A percentile compares a stretch with the other conserved stretches of the same genome.
phyloP scores from a whole-genome alignment of 1,140 invertebrate genomes.

The Caenorhabditis remanei region DNA sequence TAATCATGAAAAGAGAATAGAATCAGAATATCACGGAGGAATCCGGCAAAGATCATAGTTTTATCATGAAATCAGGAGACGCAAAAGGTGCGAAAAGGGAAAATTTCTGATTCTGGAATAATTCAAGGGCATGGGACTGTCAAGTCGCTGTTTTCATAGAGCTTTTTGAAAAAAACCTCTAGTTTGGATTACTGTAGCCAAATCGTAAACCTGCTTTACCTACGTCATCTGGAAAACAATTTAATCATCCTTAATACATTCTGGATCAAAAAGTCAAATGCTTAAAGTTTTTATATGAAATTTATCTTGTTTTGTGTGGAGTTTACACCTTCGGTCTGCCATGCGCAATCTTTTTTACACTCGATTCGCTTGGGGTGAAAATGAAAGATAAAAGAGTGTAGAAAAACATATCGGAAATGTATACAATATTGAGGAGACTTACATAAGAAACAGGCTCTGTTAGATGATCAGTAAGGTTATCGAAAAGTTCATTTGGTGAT shows the following conservation, averaged over 20 bases:
- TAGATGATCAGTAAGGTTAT: slow-evolving; percentile 7
- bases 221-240: no score
- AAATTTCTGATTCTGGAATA: background rate
- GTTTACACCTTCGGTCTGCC: background rate
- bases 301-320: slow-evolving; percentile 9
- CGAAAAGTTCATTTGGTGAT: slow-evolving; percentile 16
- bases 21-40: background rate
- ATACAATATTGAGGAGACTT: background rate
- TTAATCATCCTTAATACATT: no score
- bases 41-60: slow-evolving; percentile 8
- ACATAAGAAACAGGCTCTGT: background rate
- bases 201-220: no score
- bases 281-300: background rate
- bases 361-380: slow-evolving; percentile 17
- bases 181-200: no score
- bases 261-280: no score
- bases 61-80: background rate
- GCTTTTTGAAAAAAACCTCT: no score
- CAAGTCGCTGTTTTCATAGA: no score
- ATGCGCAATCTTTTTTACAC: slow-evolving; percentile 20
- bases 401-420: background rate
- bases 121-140: no score
- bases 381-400: slow-evolving; percentile 23
- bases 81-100: background rate
- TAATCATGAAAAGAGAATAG: slow-evolving; percentile 15